Evolutionary conservation across 2,888 invertebrate species (phyloP).

Genomic region (Copidosoma aretas): DNA sequence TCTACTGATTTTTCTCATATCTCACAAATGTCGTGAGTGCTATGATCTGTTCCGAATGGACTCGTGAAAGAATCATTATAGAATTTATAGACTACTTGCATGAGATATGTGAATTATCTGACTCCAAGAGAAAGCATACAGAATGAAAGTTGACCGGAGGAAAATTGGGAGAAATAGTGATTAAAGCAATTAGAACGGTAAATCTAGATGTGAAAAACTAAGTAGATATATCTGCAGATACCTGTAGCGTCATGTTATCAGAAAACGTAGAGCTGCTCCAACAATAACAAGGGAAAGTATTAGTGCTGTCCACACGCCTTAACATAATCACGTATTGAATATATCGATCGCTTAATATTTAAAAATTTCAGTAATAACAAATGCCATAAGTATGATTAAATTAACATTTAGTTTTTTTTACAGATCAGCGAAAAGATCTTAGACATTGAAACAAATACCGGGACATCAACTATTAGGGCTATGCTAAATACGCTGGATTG

Average conservation of each 20-base stretch:
- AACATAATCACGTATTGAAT: constrained; percentile 32
- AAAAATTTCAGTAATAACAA: constrained; percentile 17
- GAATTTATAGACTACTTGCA: neutral
- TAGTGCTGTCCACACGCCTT: constrained; percentile 25
- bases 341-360: constrained; percentile 23
- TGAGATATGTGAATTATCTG: neutral
- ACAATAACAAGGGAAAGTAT: constrained; percentile 20
- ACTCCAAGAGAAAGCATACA: neutral
- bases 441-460: neutral
- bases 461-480: constrained; percentile 11
- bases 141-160: constrained; percentile 4
- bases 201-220: constrained; percentile 11
- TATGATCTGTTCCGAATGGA: constrained; percentile 11
- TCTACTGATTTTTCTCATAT: constrained; percentile 37
- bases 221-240: constrained; percentile 32
- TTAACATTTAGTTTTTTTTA: constrained; percentile 23
- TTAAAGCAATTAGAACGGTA: constrained; percentile 2
- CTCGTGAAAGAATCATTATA: neutral
- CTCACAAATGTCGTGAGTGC: constrained; percentile 28
- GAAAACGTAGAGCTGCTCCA: constrained; percentile 24
- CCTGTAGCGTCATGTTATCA: constrained; percentile 28
- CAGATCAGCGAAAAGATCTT: constrained; percentile 14
- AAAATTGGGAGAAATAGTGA: constrained; percentile 12
- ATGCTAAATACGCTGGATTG: constrained; percentile 24
- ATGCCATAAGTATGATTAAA: constrained; percentile 32